Percentiles rank a stretch among this genome's conserved stretches.
Evolutionary conservation across 2,113 vertebrate genomes (phyloP).

Genomic region (Tonatia bakeri): DNA sequence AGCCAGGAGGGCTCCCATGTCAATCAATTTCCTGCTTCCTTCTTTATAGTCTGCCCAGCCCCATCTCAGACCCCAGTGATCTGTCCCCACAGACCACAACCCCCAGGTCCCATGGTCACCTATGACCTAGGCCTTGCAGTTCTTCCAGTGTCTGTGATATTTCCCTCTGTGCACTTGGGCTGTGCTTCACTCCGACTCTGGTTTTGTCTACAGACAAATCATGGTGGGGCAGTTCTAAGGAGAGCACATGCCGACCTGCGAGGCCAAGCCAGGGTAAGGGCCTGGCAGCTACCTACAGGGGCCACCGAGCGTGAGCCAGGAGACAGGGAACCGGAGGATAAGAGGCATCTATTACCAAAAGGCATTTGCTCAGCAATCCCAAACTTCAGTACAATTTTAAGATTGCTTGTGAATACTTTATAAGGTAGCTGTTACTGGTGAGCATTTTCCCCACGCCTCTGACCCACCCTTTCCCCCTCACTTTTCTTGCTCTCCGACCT

Average conservation of each 20-base stretch:
- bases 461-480: background rate
- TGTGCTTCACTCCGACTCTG: background rate
- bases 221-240: background rate
- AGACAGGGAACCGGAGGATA: background rate
- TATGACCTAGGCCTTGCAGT: too few species aligned
- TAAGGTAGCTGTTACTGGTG: background rate
- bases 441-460: background rate
- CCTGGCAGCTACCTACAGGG: background rate
- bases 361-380: background rate
- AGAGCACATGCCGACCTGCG: background rate
- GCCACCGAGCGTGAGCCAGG: background rate
- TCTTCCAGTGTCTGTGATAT: background rate
- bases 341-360: background rate
- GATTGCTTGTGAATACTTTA: background rate
- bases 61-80: background rate
- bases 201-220: background rate
- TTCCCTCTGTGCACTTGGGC: background rate
- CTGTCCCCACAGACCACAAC: accelerated
- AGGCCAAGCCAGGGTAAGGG: background rate
- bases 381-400: background rate
- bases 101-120: background rate
- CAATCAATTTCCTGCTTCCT: background rate
- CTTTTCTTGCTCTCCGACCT: background rate
- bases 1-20: background rate
- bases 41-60: background rate